phyloP scores from a whole-genome alignment of 1,140 invertebrate genomes.

The Hermetia illucens region DNA sequence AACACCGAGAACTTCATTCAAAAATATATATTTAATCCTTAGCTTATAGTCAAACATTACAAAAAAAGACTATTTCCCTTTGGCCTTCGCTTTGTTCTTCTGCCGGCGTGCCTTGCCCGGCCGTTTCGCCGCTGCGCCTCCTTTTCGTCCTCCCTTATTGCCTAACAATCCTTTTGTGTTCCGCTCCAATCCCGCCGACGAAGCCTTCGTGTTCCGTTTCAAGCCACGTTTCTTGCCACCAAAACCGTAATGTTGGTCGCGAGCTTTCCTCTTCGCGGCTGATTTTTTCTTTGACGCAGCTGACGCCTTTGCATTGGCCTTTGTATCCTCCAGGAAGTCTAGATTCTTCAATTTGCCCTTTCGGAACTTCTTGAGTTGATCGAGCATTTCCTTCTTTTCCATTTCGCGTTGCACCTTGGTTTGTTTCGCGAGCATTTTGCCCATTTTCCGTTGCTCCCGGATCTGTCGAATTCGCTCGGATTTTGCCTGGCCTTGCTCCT shows the following conservation, averaged over 20 bases:
- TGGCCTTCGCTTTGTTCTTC: conserved; percentile 39
- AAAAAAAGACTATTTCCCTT: no score
- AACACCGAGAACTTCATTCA: no score
- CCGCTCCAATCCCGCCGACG: conserved; percentile 62
- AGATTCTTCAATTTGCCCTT: conserved; percentile 67
- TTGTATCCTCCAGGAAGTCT: conserved; percentile 71
- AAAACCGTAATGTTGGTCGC: conserved; percentile 85
- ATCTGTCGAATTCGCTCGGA: conserved; percentile 82
- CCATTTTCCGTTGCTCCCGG: conserved; percentile 80
- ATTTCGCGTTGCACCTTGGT: conserved; percentile 61
- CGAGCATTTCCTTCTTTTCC: conserved; percentile 65
- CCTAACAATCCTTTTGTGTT: conserved; percentile 71
- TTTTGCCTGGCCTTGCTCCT: conserved; percentile 67
- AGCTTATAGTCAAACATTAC: no score
- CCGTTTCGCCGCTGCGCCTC: conserved; percentile 29
- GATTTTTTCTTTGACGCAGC: conserved; percentile 35
- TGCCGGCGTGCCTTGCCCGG: conserved; percentile 45
- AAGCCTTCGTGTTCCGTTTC: conserved; percentile 79
- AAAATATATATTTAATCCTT: no score
- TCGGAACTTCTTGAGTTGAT: conserved; percentile 70
- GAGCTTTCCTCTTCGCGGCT: conserved; percentile 45
- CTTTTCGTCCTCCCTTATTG: conserved; percentile 26
- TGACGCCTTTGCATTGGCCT: conserved; percentile 32
- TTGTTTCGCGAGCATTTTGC: conserved; percentile 69
- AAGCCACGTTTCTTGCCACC: conserved; percentile 86